Evolutionary conservation across 2,113 vertebrate species (phyloP), one percentile per base, ranked within the genome.

Genomic region (Origma solitaria): DNA sequence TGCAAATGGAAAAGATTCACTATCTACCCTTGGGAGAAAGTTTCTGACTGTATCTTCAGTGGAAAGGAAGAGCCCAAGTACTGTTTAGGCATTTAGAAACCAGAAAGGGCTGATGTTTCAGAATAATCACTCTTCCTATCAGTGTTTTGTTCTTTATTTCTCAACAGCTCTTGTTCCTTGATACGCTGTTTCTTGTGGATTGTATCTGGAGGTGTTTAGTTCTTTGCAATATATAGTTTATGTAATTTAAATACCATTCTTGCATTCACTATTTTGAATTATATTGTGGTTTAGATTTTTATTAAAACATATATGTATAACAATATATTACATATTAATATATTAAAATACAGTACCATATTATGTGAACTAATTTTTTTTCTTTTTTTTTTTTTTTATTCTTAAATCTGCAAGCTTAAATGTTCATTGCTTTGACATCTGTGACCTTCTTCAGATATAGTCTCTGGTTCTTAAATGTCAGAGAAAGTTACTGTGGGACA

Each of bases 381-480:
- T 14, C 15, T 58, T 5, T 27, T 75, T 51, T 44, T 60, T 12
- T 61, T 31, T 28, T 77, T 61, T 45, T 17, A 54, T 60, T 80
- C 38, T 56, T 60, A 49, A 66, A 72, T 60, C 24, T 3, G 1
- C 42, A 23, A 61, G 21, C 13, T 54, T 47, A 38, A 24, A 40
- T 30, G 21, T 68, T 87, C 33, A 47, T 62, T 91, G 56, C 24
- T 81, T 11, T 75, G 68, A 84, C 49, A 68, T 78, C 61, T 62
- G 22, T 53, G 49, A 87, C 49, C 80, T 86, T 87, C 40, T 82
- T 68, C 68, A 70, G 44, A 75, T 66, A 53, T 0, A 53, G 31
- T 18, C 61, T 80, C 68, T 86, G 13, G 33, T 86, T 92, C 44
- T 49, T 72, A 76, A 73, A 81, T 64, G 80, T 71, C 86, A 86